These are phyloP conservation scores for Galemys pyrenaicus DNA, from an alignment of 2,113 vertebrate species.

Conservation along the genomic window DNA sequence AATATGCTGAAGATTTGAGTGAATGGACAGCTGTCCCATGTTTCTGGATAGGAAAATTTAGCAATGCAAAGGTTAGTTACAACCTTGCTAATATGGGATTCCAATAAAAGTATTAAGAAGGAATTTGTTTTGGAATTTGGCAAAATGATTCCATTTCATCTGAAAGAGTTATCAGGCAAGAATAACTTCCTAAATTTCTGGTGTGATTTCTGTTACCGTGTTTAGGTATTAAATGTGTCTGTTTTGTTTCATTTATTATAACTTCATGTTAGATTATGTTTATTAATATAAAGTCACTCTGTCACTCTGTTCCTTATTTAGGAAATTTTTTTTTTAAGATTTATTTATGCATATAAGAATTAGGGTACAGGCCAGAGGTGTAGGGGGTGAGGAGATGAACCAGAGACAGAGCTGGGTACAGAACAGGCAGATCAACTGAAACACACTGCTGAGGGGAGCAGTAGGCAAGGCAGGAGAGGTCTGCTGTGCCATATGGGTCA, in stretches of 20 bases:
- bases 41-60: background rate
- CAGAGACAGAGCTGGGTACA: no score
- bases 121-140: background rate
- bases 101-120: background rate
- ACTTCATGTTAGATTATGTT: background rate
- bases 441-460: no score
- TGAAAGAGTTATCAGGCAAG: background rate
- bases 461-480: no score
- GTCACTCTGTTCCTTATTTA: no score
- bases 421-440: no score
- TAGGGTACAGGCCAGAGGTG: no score
- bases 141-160: background rate
- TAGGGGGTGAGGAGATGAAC: no score
- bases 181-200: background rate
- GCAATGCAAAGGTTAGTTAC: background rate
- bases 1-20: background rate
- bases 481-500: no score
- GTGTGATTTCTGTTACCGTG: background rate
- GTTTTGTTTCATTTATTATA: background rate
- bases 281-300: background rate
- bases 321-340: no score
- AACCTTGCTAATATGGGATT: background rate
- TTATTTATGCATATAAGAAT: no score
- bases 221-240: background rate
- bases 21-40: background rate